A percentile compares a stretch with the other conserved stretches of the same genome.
Conservation (phyloP, 2,888 invertebrate genomes). For the Catocala nupta region DNA sequence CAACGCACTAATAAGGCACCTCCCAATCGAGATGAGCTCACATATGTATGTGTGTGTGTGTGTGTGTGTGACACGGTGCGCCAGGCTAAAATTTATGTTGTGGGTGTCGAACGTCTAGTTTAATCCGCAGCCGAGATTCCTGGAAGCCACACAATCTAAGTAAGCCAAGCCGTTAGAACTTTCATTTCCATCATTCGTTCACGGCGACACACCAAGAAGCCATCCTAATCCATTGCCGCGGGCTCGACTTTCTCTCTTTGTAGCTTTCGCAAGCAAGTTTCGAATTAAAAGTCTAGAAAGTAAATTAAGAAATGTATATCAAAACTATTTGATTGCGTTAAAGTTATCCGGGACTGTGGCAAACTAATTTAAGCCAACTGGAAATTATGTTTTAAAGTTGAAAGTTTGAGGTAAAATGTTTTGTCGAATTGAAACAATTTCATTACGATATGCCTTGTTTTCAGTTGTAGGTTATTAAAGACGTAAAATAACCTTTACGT, state of each 20-base stretch:
- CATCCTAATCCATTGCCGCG: constrained; percentile 70
- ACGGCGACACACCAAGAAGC: constrained; percentile 60
- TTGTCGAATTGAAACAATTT: no score
- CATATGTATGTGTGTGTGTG: neutral
- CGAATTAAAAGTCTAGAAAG: constrained; percentile 60
- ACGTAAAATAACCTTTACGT: no score
- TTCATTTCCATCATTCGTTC: constrained; percentile 75
- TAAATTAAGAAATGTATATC: constrained; percentile 58
- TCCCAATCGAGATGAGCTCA: no score
- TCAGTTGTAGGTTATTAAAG: no score
- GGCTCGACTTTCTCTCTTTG: constrained; percentile 60
- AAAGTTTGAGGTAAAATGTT: neutral
- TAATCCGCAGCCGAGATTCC: constrained; percentile 74
- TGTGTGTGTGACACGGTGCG: constrained; percentile 49
- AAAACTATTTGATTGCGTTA: constrained; percentile 51
- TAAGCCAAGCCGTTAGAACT: constrained; percentile 75
- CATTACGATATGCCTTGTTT: no score
- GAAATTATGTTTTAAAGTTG: constrained; percentile 21
- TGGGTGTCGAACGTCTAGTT: constrained; percentile 73
- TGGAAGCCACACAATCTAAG: constrained; percentile 76
- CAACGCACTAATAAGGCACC: no score
- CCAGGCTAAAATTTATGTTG: constrained; percentile 76
- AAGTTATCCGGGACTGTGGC: constrained; percentile 19
- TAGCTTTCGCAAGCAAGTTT: constrained; percentile 67
- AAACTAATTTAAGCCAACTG: constrained; percentile 14